Evolutionary conservation across 1,140 invertebrate genomes (phyloP).

Genomic region (Ericerus pela): DNA sequence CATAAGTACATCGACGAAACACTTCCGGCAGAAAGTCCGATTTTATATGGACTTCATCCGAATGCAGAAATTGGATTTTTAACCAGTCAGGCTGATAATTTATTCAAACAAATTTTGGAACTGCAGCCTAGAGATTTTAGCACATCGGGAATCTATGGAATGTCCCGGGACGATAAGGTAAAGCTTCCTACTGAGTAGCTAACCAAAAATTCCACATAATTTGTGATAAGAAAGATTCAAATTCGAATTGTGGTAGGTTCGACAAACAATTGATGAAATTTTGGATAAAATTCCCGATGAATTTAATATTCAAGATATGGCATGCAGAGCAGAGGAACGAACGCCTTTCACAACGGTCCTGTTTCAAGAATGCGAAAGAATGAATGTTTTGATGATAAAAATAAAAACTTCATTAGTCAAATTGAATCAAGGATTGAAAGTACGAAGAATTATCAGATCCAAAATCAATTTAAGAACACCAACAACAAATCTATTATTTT

Average conservation of each 20-base stretch:
- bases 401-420: conserved; percentile 68
- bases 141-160: conserved; percentile 41
- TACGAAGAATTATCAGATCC: no score
- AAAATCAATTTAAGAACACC: no score
- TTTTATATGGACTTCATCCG: conserved; percentile 80
- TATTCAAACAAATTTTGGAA: conserved; percentile 82
- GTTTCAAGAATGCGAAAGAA: conserved; percentile 88
- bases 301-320: conserved; percentile 75
- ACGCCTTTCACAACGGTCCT: conserved; percentile 85
- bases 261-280: conserved; percentile 68
- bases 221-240: not conserved
- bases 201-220: no score
- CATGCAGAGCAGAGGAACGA: conserved; percentile 71
- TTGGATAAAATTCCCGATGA: conserved; percentile 75
- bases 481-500: not conserved
- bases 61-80: conserved; percentile 92
- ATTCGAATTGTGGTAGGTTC: conserved; percentile 48
- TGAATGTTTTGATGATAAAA: conserved; percentile 74
- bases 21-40: conserved; percentile 73
- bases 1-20: conserved; percentile 80
- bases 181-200: conserved; percentile 11
- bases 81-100: conserved; percentile 65
- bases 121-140: conserved; percentile 74
- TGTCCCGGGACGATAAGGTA: conserved; percentile 70
- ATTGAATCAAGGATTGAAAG: conserved; percentile 73